A percentile compares a stretch with the other conserved stretches of the same genome.
These are phyloP conservation scores for Rhinolophus sinicus DNA, from an alignment of 2,113 vertebrate species.

Conservation along the genomic window DNA sequence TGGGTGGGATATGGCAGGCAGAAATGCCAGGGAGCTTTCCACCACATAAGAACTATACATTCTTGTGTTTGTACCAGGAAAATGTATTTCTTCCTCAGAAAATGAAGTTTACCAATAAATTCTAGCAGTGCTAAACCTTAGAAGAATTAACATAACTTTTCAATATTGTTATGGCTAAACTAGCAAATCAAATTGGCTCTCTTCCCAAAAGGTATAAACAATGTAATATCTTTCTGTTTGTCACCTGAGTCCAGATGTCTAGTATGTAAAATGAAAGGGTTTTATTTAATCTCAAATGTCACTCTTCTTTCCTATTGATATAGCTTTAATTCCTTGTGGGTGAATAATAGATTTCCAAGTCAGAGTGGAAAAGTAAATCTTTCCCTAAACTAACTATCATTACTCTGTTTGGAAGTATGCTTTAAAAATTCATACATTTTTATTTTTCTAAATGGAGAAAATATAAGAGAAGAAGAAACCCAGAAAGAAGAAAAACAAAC, in stretches of 20 bases:
- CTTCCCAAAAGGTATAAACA: background rate
- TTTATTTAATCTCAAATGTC: conserved; percentile 10
- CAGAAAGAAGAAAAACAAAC: background rate
- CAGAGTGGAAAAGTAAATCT: conserved; percentile 6
- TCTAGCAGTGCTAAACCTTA: background rate
- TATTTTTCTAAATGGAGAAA: conserved; percentile 43
- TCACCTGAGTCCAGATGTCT: background rate
- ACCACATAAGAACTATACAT: background rate
- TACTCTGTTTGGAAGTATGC: background rate
- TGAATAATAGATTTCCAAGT: conserved; percentile 34
- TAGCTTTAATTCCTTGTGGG: conserved; percentile 42
- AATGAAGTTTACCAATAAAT: background rate
- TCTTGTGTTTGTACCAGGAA: background rate
- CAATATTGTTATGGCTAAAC: background rate
- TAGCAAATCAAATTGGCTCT: background rate
- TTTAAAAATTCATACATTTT: conserved; percentile 15
- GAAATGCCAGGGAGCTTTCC: background rate
- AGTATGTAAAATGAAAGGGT: conserved; percentile 6
- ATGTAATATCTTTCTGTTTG: conserved; percentile 29
- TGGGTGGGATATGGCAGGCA: background rate
- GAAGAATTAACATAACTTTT: background rate
- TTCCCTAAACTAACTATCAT: background rate
- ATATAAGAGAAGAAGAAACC: background rate
- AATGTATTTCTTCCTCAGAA: conserved; percentile 13
- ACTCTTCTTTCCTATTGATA: conserved; percentile 28